These are phyloP conservation scores for Acanthurus tractus DNA, from an alignment of 2,797 vertebrate species.

Conservation along the genomic window DNA sequence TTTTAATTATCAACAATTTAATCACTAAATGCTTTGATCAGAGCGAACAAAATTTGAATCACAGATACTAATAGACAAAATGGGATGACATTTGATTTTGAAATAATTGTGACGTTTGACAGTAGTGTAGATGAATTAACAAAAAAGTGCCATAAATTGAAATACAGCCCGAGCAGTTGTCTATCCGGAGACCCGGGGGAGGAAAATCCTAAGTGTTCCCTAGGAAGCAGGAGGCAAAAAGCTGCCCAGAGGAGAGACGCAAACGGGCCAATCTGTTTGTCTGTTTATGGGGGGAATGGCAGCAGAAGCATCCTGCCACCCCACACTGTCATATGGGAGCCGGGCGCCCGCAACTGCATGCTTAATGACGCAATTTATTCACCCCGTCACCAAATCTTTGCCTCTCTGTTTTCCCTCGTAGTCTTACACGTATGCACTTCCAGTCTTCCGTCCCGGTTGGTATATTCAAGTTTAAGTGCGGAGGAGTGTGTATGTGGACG, in stretches of 20 bases:
- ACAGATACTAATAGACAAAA: slow-evolving; percentile 5
- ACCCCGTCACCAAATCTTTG: slow-evolving; percentile 80
- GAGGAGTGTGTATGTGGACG: neutral
- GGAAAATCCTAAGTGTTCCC: slow-evolving; percentile 72
- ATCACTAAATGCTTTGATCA: slow-evolving; percentile 13
- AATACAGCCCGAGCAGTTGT: slow-evolving; percentile 38
- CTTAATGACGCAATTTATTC: slow-evolving; percentile 99
- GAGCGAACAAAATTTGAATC: slow-evolving; percentile 11
- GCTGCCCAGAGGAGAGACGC: slow-evolving; percentile 93
- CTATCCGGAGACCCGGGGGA: slow-evolving; percentile 51
- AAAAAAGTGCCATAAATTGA: slow-evolving; percentile 52
- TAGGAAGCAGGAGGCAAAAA: slow-evolving; percentile 86
- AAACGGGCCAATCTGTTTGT: slow-evolving; percentile 93
- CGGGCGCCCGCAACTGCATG: slow-evolving; percentile 95
- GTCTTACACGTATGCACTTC: slow-evolving; percentile 93
- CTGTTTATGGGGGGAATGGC: slow-evolving; percentile 94
- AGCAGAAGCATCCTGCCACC: slow-evolving; percentile 90
- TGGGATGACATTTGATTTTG: slow-evolving; percentile 26
- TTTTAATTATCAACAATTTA: slow-evolving; percentile 12
- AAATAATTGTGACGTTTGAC: slow-evolving; percentile 46
- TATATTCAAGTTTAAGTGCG: slow-evolving; percentile 20
- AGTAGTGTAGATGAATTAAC: slow-evolving; percentile 58
- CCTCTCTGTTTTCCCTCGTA: slow-evolving; percentile 85
- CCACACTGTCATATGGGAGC: slow-evolving; percentile 93
- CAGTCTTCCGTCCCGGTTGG: slow-evolving; percentile 69